Evolutionary conservation across 2,797 vertebrate species (phyloP).

Genomic region (Sebastes vulpes): DNA sequence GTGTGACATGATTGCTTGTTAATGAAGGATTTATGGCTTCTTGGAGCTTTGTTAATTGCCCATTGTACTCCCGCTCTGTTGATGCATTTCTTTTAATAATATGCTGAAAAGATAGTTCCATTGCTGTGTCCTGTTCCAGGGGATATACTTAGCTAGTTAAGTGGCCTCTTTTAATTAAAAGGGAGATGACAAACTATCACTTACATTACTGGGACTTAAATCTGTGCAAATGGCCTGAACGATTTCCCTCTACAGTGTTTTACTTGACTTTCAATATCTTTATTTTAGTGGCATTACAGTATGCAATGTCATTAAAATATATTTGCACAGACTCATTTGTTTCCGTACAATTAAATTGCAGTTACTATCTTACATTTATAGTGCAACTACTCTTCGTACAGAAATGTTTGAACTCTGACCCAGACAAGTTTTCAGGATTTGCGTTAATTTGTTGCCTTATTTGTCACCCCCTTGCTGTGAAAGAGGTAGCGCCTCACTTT

Average conservation of each 20-base stretch:
- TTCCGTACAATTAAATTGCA: background rate
- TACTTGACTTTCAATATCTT: background rate
- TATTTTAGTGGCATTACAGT: background rate
- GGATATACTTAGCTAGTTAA: slow-evolving; percentile 52
- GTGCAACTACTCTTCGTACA: background rate
- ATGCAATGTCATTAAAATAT: background rate
- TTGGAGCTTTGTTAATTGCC: slow-evolving; percentile 79
- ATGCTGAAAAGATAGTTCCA: slow-evolving; percentile 60
- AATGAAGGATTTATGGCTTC: slow-evolving; percentile 82
- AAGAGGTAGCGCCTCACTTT: background rate
- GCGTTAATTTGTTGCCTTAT: background rate
- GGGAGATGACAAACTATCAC: slow-evolving; percentile 50
- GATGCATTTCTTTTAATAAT: slow-evolving; percentile 77
- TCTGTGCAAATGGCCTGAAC: slow-evolving; percentile 49
- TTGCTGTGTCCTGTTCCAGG: slow-evolving; percentile 45
- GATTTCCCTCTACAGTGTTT: background rate
- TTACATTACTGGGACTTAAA: slow-evolving; percentile 44
- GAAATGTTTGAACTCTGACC: background rate
- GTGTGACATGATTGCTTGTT: slow-evolving; percentile 72
- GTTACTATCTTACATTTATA: background rate
- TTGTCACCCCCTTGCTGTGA: background rate
- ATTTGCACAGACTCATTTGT: background rate
- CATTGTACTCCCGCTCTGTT: slow-evolving; percentile 67
- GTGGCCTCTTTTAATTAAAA: slow-evolving; percentile 69
- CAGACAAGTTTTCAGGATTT: background rate